Evolutionary conservation across 2,888 invertebrate species (phyloP).

Genomic region (Phyto melanocephala): DNA sequence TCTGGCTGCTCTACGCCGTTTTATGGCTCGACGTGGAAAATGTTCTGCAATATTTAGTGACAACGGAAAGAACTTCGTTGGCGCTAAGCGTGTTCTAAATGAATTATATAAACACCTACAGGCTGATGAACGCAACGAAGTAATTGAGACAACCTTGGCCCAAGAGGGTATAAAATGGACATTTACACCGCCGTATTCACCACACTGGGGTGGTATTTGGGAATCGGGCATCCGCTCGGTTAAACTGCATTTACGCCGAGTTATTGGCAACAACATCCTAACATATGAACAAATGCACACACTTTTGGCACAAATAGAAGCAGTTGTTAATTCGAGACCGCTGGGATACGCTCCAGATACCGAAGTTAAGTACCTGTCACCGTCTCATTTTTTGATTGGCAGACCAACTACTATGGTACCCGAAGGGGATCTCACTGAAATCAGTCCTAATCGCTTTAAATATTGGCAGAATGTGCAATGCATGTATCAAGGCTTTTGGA

Average conservation of each 20-base stretch:
- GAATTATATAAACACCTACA: conserved; percentile 48
- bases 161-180: conserved; percentile 50
- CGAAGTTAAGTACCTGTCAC: conserved; percentile 42
- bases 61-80: too few species aligned
- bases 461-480: conserved; percentile 58
- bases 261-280: conserved; percentile 17
- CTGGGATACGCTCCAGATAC: conserved; percentile 40
- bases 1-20: too few species aligned
- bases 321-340: conserved; percentile 42
- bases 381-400: conserved; percentile 57
- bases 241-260: conserved; percentile 37
- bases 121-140: too few species aligned
- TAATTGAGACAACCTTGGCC: too few species aligned
- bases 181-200: conserved; percentile 51
- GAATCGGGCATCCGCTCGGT: conserved; percentile 34
- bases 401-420: conserved; percentile 45
- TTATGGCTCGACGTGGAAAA: conserved; percentile 46
- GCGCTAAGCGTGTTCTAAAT: conserved; percentile 33
- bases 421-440: conserved; percentile 38
- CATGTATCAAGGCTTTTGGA: too few species aligned
- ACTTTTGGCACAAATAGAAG: background rate
- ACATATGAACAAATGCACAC: too few species aligned
- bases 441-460: conserved; percentile 14
- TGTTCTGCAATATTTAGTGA: conserved; percentile 48
- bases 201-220: too few species aligned